phyloP scores from a whole-genome alignment of 1,140 invertebrate genomes.

The Druon quercuslanigerum region DNA sequence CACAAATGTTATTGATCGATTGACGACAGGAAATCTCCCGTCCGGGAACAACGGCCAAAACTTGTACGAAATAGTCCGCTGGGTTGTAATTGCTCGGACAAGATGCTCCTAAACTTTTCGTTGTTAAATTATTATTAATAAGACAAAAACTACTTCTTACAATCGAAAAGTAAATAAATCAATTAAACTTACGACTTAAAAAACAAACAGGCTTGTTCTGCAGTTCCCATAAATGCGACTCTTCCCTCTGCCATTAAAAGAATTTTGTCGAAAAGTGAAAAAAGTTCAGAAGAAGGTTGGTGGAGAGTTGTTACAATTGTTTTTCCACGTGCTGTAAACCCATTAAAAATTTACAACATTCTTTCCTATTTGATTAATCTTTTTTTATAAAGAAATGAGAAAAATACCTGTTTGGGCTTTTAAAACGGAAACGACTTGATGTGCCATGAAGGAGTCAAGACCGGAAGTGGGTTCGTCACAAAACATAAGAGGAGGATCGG shows the following conservation, averaged over 20 bases:
- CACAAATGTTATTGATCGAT: constrained; percentile 86
- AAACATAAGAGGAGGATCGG: constrained; percentile 95
- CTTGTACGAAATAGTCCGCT: constrained; percentile 95
- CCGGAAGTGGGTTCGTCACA: constrained; percentile 98
- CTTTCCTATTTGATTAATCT: not conserved
- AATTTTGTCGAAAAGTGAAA: constrained; percentile 93
- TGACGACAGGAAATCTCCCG: constrained; percentile 85
- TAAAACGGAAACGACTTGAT: constrained; percentile 91
- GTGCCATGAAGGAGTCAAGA: constrained; percentile 89
- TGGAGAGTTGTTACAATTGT: constrained; percentile 97
- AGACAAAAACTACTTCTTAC: not conserved
- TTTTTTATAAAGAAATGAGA: not conserved
- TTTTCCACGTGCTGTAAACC: constrained; percentile 79
- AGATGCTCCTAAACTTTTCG: constrained; percentile 81
- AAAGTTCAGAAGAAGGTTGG: constrained; percentile 96
- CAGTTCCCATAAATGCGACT: constrained; percentile 91
- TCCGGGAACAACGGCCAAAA: constrained; percentile 90
- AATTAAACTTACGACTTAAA: constrained; percentile 84
- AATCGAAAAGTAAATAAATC: constrained; percentile 21
- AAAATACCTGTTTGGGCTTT: constrained; percentile 82
- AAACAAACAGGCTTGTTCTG: constrained; percentile 86
- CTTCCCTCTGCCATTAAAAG: constrained; percentile 94
- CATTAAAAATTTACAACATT: not conserved
- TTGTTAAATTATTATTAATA: constrained; percentile 23
- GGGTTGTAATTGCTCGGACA: constrained; percentile 95